Percentiles rank a stretch among this genome's conserved stretches.
These are phyloP conservation scores for Clunio marinus DNA, from an alignment of 2,888 invertebrate genomes.

Conservation along the genomic window DNA sequence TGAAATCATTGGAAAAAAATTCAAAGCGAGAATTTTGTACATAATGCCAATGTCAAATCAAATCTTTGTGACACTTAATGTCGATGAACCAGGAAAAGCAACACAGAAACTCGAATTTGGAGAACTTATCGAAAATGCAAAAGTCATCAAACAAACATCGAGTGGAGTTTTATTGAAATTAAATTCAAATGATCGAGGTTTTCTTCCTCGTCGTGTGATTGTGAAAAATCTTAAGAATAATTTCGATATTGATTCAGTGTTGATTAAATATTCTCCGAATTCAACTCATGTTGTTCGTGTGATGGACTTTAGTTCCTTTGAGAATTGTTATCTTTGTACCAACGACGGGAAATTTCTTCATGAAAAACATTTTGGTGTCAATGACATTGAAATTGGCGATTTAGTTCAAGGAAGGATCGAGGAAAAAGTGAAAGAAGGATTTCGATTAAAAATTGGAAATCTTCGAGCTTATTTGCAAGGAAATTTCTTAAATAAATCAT, in stretches of 20 bases:
- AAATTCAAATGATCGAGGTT: constrained; percentile 44
- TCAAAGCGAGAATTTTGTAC: constrained; percentile 62
- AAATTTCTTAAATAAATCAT: constrained; percentile 45
- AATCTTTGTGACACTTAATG: constrained; percentile 58
- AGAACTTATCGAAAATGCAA: constrained; percentile 57
- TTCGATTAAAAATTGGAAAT: constrained; percentile 55
- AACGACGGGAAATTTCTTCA: constrained; percentile 58
- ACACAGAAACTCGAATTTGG: constrained; percentile 53
- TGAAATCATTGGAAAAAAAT: constrained; percentile 41
- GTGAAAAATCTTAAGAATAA: constrained; percentile 47
- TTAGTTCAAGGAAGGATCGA: constrained; percentile 55
- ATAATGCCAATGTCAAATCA: constrained; percentile 65
- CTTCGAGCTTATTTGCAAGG: constrained; percentile 50
- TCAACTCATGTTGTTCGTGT: constrained; percentile 57
- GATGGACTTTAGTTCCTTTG: constrained; percentile 62
- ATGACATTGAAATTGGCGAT: constrained; percentile 56
- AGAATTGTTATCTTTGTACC: constrained; percentile 63
- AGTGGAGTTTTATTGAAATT: constrained; percentile 50
- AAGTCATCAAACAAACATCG: constrained; percentile 52
- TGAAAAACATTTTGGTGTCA: constrained; percentile 56
- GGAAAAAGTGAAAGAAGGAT: constrained; percentile 53
- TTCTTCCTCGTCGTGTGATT: constrained; percentile 47
- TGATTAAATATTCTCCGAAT: constrained; percentile 48
- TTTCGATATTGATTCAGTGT: constrained; percentile 49
- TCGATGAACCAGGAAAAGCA: constrained; percentile 42